Evolutionary conservation across 1,140 invertebrate genomes (phyloP).

Genomic region (Globodera ellingtonae): DNA sequence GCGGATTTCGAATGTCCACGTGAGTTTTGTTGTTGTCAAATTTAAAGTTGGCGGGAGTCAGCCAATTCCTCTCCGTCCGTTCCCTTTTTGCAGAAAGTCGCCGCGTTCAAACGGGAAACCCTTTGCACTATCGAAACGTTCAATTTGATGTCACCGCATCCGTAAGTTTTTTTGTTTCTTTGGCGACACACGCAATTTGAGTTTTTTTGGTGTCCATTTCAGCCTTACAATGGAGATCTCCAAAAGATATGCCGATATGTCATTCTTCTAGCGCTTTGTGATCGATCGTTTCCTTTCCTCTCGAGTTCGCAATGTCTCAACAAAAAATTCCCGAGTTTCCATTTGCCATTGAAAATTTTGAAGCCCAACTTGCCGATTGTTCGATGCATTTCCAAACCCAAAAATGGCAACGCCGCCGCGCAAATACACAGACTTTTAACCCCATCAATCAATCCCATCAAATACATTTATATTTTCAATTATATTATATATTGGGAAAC

Average conservation of each 20-base stretch:
- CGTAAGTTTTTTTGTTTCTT: slow-evolving; percentile 28
- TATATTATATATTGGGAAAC: neutral
- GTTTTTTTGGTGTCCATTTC: neutral
- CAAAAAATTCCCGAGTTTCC: neutral
- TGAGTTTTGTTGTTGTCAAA: slow-evolving; percentile 26
- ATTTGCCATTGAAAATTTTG: neutral
- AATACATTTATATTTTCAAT: neutral
- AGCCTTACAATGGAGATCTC: slow-evolving; percentile 61
- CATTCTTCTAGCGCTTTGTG: slow-evolving; percentile 51
- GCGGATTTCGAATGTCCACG: slow-evolving; percentile 56
- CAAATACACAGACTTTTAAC: neutral
- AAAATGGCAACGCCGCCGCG: neutral
- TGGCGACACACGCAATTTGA: neutral
- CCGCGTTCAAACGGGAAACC: slow-evolving; percentile 63
- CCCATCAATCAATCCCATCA: too few relatives aligned
- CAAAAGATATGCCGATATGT: slow-evolving; percentile 61
- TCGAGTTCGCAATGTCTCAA: neutral
- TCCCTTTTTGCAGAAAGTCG: slow-evolving; percentile 58
- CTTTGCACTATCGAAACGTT: slow-evolving; percentile 65
- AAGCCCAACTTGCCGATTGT: neutral
- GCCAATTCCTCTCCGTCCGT: neutral
- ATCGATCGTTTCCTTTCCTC: neutral
- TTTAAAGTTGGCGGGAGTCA: neutral
- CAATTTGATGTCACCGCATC: slow-evolving; percentile 64
- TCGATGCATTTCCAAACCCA: neutral